phyloP scores from a whole-genome alignment of 2,888 invertebrate species.

The Conus canariensis region DNA sequence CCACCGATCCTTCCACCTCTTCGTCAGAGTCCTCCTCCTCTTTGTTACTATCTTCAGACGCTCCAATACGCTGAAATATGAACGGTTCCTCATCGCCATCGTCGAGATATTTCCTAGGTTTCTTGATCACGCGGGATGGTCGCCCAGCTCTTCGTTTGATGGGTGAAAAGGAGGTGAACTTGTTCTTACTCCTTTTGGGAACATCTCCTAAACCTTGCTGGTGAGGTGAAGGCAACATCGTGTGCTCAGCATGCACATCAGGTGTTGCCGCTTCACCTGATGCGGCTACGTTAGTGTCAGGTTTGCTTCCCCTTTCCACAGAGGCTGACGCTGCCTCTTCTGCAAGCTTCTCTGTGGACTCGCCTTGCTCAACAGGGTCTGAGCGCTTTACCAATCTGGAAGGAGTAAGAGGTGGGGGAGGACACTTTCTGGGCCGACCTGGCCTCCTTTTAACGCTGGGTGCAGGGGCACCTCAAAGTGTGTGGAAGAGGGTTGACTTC shows the following conservation, averaged over 20 bases:
- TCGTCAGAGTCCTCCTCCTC: conserved; percentile 25
- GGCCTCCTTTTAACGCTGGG: not conserved
- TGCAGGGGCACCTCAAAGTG: not conserved
- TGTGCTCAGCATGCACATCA: not conserved
- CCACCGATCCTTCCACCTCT: not conserved
- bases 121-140: conserved; percentile 34
- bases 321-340: not conserved
- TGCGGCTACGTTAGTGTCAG: not conserved
- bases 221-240: not conserved
- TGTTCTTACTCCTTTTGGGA: not conserved
- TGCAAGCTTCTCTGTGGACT: not conserved
- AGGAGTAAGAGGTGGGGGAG: not conserved
- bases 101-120: conserved; percentile 15
- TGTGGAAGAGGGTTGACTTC: not conserved
- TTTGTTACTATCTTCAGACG: conserved; percentile 43
- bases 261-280: not conserved
- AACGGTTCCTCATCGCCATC: conserved; percentile 15
- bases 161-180: not conserved
- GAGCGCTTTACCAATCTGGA: not conserved
- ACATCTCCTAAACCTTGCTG: not conserved
- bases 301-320: not conserved
- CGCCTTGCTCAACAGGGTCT: not conserved
- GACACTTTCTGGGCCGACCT: conserved; percentile 3
- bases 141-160: conserved; percentile 22
- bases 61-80: conserved; percentile 22